Base-by-base conservation (phyloP, 2,797 vertebrate species). In the Tapirus indicus region DNA sequence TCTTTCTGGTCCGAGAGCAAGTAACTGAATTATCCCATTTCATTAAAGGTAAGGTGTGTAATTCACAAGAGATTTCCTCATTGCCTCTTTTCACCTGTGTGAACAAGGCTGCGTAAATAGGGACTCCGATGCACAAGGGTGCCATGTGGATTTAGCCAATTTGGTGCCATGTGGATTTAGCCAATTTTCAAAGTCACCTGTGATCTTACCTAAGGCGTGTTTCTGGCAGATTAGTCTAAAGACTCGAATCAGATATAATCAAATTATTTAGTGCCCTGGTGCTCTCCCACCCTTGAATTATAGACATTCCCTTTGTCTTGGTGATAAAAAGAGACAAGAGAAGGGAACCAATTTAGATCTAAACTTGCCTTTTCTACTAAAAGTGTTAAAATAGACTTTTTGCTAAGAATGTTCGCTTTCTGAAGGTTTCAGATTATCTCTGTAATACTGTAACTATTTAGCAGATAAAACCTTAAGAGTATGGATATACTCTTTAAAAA, bases 401-500 rank as follows among this genome's bases (percentile, higher is more conserved):
- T 62, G 71, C 77, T 64, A 54, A 41, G 35, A 74, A 27, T 12
- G 20, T 35, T 87, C 11, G 41, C 64, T 38, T 38, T 32, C 41
- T 16, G 16, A 54, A 29, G 60, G 64, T 77, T 83, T 68, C 75
- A 62, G 41, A 18, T 68, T 16, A 21, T 74, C 44, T 82, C 49
- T 78, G n/a, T 74, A 88, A 60, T 52, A 18, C 6, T 17, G 14
- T 49, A 74, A 56, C 52, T 12, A 52, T 52, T 52, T 52, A 44
- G 75, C 68, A 44, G 75, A 35, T 56, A 64, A 69, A n/a, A 32
- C 29, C 88, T 56, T 56, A 44, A 44, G 52, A 20, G 38, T 41
- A 58, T 49, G 90, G 16, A 38, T 75, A 74, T 88, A 64, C 32
- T 66, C 89, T 89, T 88, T 12, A 27, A 56, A 68, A 72, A 83